Evolutionary conservation across 2,888 invertebrate genomes (phyloP), one percentile per base, ranked within the genome.

Genomic region (Electrophaes corylata): DNA sequence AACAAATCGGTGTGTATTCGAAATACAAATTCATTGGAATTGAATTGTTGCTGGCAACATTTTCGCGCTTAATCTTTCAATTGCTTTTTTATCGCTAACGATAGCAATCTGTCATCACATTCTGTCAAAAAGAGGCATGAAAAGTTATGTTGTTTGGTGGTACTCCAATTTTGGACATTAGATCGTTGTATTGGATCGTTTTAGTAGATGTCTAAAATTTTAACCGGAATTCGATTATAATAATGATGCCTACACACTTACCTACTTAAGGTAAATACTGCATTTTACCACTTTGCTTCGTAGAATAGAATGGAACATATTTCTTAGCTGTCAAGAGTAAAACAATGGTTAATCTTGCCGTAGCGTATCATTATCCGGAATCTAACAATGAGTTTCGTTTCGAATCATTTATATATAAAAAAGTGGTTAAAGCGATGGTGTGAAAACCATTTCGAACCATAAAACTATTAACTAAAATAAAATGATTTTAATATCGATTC

Each of bases 21-120:
- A 45, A 57, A 60, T 60, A 49, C 35, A 18, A 60, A 55, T 37
- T 39, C 11, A 39, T 39, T 16, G 26, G 11, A 48, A 47, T 12
- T 44, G 29, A 40, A n/a, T 4, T 40, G 16, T 11, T 10, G 3
- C 18, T 18, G 39, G 16, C 19, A 19, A 5, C 11, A 5, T 12
- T 40, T 18, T 10, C 11, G 18, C 39, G 19, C 19, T 39, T 19
- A 18, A 18, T 19, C 39, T 18, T 10, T 19, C 4, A 40, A 20
- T 11, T 19, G 8, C 0, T 10, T 19, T 40, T 40, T 19, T 11
- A 40, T 40, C 19, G 19, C n/a, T 35, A 2, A 5, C 5, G 6
- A 35, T 12, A 12, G 5, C 12, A 12, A 35, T 35, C 40, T 20
- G 19, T 40, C 40, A 40, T 40, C 35, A 35, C 14, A 12, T 19